Evolutionary conservation across 2,797 vertebrate species (phyloP), one percentile per base, ranked within the genome.

Genomic region (Gallinago stenura): DNA sequence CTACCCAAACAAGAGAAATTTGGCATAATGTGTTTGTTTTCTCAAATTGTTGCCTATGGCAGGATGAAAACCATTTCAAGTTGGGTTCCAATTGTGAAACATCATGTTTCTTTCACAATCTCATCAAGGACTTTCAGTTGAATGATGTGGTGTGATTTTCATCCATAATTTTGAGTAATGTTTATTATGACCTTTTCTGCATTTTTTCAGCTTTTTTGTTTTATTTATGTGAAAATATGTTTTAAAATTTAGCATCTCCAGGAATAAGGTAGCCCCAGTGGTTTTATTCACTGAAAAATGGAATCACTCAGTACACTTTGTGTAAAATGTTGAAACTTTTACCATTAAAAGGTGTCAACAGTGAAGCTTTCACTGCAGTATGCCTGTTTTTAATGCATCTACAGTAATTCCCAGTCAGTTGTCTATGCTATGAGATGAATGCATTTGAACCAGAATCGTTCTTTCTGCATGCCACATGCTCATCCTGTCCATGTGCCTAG

Each of bases 321-420:
- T 97, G 94, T 97, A 98, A 98, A 98, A 98, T 98, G 98, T 98
- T 98, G 98, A 98, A 98, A 98, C 65, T 95, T 98, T 97, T 92
- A 66, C 97, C 96, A 80, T 91, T 98, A 96, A 97, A 97, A 97
- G 91, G 95, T 96, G 93, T 97, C 20, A 8, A 97, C 97, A 97
- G 97, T 98, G 97, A 98, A 97, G 96, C 93, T 97, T 96, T 98
- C 97, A 97, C 96, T 98, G 97, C 97, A 98, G 97, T 98, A 98
- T 98, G 98, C 98, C 97, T 97, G 96, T 97, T 97, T 98, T 98
- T 98, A 98, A 98, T 98, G 98, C 97, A 98, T 97, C 96, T 97
- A 97, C 98, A 97, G 94, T 96, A 98, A 97, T 86, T 97, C 96
- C 96, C 96, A 93, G 96, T 98, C 82, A 93, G 95, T 97, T 90